A percentile compares a stretch with the other conserved stretches of the same genome.
Conservation (phyloP, 2,888 invertebrate genomes). For the Chrysodeixis includens region DNA sequence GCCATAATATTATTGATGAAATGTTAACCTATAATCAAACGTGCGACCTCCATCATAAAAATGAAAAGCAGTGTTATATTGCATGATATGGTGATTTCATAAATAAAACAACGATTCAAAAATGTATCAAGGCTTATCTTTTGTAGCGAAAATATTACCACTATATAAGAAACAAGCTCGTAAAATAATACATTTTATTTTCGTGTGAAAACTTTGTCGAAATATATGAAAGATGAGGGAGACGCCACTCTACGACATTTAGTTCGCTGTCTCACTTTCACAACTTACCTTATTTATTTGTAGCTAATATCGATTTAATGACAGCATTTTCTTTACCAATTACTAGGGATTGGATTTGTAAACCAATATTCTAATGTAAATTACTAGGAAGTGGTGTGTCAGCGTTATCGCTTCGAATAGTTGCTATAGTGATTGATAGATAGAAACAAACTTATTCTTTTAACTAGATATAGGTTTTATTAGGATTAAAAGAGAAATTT, state of each 20-base stretch:
- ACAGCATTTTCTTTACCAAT: background rate
- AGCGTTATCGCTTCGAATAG: constrained; percentile 12
- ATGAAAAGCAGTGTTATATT: constrained; percentile 15
- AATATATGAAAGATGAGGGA: too few relatives aligned
- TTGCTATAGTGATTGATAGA: constrained; percentile 29
- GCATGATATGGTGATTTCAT: constrained; percentile 21
- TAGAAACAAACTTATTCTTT: constrained; percentile 16
- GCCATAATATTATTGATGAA: constrained; percentile 35
- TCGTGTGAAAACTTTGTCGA: too few relatives aligned
- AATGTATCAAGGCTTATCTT: constrained; percentile 21
- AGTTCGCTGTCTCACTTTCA: too few relatives aligned
- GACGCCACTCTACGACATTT: too few relatives aligned
- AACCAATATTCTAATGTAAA: constrained; percentile 30
- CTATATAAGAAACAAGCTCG: background rate
- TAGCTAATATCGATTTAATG: background rate
- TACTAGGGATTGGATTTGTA: constrained; percentile 10
- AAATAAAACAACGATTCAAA: constrained; percentile 42
- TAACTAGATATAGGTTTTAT: too few relatives aligned
- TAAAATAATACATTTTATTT: too few relatives aligned
- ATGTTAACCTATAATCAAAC: constrained; percentile 37
- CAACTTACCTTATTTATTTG: too few relatives aligned
- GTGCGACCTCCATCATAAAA: constrained; percentile 15
- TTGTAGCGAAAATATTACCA: constrained; percentile 19
- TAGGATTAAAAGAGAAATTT: too few relatives aligned
- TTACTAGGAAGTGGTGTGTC: constrained; percentile 12